A percentile compares a stretch with the other conserved stretches of the same genome.
Conservation (phyloP, 1,140 invertebrate species). For the Bombyx mandarina region DNA sequence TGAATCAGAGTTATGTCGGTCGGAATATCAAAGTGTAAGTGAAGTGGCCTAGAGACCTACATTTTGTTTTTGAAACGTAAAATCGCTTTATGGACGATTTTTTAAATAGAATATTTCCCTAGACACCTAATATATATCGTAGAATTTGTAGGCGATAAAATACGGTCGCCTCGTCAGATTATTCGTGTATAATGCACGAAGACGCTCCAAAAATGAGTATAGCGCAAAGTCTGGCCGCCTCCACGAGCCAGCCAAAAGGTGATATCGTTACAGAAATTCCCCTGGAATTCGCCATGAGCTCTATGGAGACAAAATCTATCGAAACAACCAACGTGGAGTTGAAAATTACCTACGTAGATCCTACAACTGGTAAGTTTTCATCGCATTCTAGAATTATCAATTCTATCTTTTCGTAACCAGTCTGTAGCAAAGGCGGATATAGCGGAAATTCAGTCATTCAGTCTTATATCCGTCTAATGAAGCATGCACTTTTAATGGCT, state of each 20-base stretch:
- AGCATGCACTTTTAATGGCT: too few relatives aligned
- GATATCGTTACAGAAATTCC: slow-evolving; percentile 48
- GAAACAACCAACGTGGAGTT: slow-evolving; percentile 51
- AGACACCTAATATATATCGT: slow-evolving; percentile 30
- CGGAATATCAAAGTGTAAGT: slow-evolving; percentile 69
- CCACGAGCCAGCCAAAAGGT: slow-evolving; percentile 57
- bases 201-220: slow-evolving; percentile 68
- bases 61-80: slow-evolving; percentile 60
- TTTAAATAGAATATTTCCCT: slow-evolving; percentile 40
- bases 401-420: too few relatives aligned
- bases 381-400: background rate
- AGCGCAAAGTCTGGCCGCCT: slow-evolving; percentile 57
- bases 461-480: too few relatives aligned
- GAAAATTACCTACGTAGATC: slow-evolving; percentile 57
- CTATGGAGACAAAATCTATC: slow-evolving; percentile 40
- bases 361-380: slow-evolving; percentile 44
- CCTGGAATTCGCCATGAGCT: slow-evolving; percentile 43
- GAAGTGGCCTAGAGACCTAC: slow-evolving; percentile 70
- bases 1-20: slow-evolving; percentile 62
- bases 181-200: slow-evolving; percentile 61
- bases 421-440: too few relatives aligned
- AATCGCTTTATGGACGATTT: slow-evolving; percentile 41
- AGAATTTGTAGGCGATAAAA: slow-evolving; percentile 33
- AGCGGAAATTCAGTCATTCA: too few relatives aligned
- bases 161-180: slow-evolving; percentile 42